Conservation (phyloP, 2,888 invertebrate species). For the Hesperia comma region DNA sequence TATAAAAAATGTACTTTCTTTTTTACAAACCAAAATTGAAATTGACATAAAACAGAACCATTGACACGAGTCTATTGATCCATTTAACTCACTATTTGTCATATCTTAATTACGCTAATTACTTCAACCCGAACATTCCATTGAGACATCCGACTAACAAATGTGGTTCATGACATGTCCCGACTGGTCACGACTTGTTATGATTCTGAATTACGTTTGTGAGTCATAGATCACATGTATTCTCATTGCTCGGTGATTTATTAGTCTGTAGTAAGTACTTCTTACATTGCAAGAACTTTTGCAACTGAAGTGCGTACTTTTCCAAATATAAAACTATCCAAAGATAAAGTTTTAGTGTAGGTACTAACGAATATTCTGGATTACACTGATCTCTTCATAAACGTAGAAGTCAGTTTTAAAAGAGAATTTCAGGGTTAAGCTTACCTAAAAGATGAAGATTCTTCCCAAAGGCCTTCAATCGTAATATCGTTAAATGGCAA, state of each 20-base stretch:
- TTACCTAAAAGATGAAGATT: too few relatives aligned
- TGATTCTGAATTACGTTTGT: constrained; percentile 56
- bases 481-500: too few relatives aligned
- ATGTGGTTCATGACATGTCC: constrained; percentile 73
- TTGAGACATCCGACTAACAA: constrained; percentile 64
- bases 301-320: not conserved
- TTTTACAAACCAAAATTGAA: not conserved
- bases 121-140: constrained; percentile 63
- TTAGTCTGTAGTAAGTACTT: constrained; percentile 42
- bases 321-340: not conserved
- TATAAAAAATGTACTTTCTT: too few relatives aligned
- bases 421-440: too few relatives aligned
- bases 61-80: constrained; percentile 27
- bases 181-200: constrained; percentile 79
- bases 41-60: constrained; percentile 30
- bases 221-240: constrained; percentile 61
- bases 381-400: too few relatives aligned
- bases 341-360: too few relatives aligned
- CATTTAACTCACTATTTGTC: constrained; percentile 45
- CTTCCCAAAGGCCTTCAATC: too few relatives aligned
- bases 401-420: too few relatives aligned
- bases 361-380: too few relatives aligned
- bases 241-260: constrained; percentile 66
- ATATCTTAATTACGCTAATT: constrained; percentile 67
- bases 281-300: constrained; percentile 2